Evolutionary conservation across 2,113 vertebrate genomes (phyloP).

Genomic region (Cavia porcellus): DNA sequence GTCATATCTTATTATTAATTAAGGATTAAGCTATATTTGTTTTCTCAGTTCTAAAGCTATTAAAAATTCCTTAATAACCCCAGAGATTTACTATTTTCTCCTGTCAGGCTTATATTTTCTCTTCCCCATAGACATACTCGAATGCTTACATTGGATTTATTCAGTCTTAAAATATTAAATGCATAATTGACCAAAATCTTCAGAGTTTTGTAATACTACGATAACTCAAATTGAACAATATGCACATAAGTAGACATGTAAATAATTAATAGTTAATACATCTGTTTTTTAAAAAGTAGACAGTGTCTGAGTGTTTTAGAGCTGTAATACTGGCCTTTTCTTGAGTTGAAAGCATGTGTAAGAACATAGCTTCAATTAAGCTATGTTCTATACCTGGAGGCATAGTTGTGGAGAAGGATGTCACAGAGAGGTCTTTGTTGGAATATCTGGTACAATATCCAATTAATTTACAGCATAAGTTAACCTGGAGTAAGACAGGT

Average conservation of each 20-base stretch:
- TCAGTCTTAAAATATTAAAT: neutral
- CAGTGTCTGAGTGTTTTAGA: neutral
- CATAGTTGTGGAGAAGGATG: neutral
- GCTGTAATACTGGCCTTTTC: neutral
- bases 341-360: neutral
- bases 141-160: neutral
- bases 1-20: slow-evolving; percentile 46
- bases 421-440: neutral
- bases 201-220: neutral
- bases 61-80: neutral
- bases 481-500: neutral
- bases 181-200: neutral
- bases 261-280: neutral
- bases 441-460: neutral
- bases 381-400: neutral
- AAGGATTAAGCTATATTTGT: slow-evolving; percentile 33
- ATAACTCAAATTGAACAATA: neutral
- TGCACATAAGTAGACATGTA: neutral
- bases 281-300: neutral
- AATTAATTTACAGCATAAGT: neutral
- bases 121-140: neutral
- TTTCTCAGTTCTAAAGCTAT: slow-evolving; percentile 7
- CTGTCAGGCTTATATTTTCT: neutral
- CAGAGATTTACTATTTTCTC: neutral
- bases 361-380: neutral